A percentile compares a stretch with the other conserved stretches of the same genome.
These are phyloP conservation scores for Sapajus apella DNA, from an alignment of 2,113 vertebrate species.

Conservation along the genomic window DNA sequence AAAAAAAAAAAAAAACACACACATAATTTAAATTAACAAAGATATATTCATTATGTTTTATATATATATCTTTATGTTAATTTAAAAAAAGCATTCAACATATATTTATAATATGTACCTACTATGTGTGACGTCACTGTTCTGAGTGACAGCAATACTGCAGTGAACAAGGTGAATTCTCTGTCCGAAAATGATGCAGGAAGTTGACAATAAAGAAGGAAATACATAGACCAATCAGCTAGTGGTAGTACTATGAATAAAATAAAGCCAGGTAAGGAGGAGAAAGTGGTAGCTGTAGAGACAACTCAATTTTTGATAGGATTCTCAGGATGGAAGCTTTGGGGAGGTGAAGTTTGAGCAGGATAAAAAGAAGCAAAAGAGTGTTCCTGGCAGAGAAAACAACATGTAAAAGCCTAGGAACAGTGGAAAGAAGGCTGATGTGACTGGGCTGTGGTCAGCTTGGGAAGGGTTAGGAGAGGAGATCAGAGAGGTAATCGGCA, in stretches of 20 bases:
- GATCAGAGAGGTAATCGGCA: neutral
- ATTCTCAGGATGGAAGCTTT: neutral
- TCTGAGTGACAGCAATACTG: neutral
- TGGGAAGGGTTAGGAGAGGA: neutral
- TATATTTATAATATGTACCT: neutral
- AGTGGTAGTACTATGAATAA: neutral
- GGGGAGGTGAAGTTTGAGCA: neutral
- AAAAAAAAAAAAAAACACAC: no score
- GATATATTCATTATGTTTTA: neutral
- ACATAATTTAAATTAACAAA: neutral
- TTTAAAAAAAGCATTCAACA: neutral
- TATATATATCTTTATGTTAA: neutral
- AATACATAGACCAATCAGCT: neutral
- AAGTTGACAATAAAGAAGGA: neutral
- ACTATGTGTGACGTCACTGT: neutral
- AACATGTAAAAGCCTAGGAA: neutral
- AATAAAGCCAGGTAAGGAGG: neutral
- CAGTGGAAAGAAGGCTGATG: neutral
- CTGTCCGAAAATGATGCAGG: neutral
- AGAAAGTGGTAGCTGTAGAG: neutral
- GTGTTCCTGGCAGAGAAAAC: neutral
- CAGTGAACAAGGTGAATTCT: neutral
- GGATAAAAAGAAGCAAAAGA: neutral
- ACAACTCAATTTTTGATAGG: neutral
- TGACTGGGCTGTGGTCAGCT: neutral